phyloP scores from a whole-genome alignment of 92 coral and sea anemone species.

The Scolanthus callimorphus region DNA sequence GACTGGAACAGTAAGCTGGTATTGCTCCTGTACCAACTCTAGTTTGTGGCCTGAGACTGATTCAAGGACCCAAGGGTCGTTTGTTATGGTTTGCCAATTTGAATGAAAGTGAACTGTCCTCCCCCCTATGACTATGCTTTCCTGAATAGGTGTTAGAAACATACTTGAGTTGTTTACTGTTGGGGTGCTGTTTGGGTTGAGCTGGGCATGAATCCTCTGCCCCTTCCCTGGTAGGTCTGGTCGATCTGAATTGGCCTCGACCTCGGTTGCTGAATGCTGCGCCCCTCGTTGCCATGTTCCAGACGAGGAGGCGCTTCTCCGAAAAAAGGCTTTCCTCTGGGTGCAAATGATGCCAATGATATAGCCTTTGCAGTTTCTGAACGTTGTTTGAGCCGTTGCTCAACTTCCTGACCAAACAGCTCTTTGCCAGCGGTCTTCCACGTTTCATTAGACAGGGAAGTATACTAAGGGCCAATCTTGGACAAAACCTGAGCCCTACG shows the following conservation, averaged over 20 bases:
- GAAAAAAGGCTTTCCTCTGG: background rate
- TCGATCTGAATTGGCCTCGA: background rate
- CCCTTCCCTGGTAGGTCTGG: background rate
- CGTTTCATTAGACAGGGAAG: slow-evolving; percentile 2
- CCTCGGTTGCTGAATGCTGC: background rate
- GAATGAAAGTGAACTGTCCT: background rate
- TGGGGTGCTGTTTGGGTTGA: background rate
- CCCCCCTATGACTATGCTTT: background rate
- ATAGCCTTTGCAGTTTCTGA: slow-evolving; percentile 38
- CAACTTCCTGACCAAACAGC: slow-evolving; percentile 30
- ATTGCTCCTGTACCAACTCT: background rate
- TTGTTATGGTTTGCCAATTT: background rate
- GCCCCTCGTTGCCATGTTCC: background rate
- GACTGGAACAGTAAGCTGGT: background rate
- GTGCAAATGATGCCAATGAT: slow-evolving; percentile 5
- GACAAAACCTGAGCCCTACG: slow-evolving; percentile 20
- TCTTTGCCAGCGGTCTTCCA: slow-evolving; percentile 31
- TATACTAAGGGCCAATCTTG: background rate
- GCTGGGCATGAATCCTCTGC: slow-evolving; percentile 1
- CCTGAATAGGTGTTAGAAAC: background rate
- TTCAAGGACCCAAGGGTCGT: background rate
- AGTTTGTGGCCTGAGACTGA: background rate
- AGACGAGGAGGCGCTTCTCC: background rate
- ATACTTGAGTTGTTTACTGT: background rate
- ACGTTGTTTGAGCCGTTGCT: slow-evolving; percentile 28